A percentile compares a stretch with the other conserved stretches of the same genome.
Evolutionary conservation across 92 coral and sea anemone species (phyloP).

Genomic region (Epizoanthus rinbou): DNA sequence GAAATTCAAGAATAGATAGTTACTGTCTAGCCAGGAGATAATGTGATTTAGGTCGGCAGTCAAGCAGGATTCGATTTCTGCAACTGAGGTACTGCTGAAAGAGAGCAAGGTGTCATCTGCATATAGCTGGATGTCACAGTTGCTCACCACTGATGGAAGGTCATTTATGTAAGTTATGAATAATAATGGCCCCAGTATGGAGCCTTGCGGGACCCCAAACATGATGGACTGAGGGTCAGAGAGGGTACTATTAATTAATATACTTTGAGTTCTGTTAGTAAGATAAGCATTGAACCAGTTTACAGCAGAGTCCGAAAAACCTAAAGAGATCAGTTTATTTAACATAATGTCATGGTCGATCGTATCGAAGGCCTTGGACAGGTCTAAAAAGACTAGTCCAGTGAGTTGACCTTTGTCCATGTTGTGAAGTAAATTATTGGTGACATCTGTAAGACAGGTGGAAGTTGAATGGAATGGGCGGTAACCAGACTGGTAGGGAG

Average conservation of each 20-base stretch:
- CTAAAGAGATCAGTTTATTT: background rate
- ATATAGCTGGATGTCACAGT: background rate
- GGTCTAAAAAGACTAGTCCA: too few species aligned
- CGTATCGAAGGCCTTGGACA: too few species aligned
- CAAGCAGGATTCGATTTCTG: too few species aligned
- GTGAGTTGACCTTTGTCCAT: too few species aligned
- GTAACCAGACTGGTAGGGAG: background rate
- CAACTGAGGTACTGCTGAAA: too few species aligned
- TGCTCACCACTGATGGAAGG: background rate
- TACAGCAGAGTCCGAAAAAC: slow-evolving; percentile 8
- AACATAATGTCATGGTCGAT: too few species aligned
- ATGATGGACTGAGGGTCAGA: background rate
- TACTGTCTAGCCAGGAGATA: too few species aligned
- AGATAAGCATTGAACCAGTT: slow-evolving; percentile 6
- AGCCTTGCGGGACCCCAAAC: background rate
- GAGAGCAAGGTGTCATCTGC: background rate
- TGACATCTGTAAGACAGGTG: slow-evolving; percentile 8
- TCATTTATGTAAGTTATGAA: background rate
- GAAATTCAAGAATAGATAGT: too few species aligned
- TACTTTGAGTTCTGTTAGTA: slow-evolving; percentile 4
- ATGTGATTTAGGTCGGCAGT: too few species aligned
- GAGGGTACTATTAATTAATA: background rate
- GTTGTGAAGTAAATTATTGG: background rate
- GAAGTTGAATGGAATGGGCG: slow-evolving; percentile 3
- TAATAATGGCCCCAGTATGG: background rate